These are phyloP conservation scores for Oophaga pumilio DNA, from an alignment of 2,113 vertebrate genomes.

Conservation along the genomic window DNA sequence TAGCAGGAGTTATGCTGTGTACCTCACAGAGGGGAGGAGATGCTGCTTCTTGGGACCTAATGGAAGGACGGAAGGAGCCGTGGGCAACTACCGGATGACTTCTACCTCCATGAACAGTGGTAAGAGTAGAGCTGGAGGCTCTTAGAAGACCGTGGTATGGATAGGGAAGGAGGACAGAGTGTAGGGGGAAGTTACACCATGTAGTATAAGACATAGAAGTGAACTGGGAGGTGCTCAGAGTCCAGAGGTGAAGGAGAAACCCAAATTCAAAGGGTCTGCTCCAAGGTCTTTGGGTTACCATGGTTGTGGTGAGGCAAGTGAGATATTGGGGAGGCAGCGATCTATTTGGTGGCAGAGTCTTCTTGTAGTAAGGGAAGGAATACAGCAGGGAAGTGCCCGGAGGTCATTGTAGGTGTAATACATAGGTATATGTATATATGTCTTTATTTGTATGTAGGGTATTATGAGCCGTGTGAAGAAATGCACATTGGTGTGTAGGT, in stretches of 20 bases:
- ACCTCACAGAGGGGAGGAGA: background rate
- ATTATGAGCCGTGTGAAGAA: background rate
- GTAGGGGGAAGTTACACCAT: background rate
- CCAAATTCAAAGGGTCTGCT: background rate
- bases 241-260: background rate
- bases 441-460: too few relatives aligned
- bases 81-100: constrained; percentile 11
- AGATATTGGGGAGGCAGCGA: background rate
- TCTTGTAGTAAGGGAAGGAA: background rate
- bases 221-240: background rate
- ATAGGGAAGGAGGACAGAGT: background rate
- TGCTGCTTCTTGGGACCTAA: background rate
- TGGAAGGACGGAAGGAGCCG: constrained; percentile 25
- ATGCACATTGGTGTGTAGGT: background rate
- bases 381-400: background rate
- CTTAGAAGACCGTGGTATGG: background rate
- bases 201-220: background rate
- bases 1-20: background rate
- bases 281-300: background rate
- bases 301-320: background rate
- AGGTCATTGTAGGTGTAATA: background rate
- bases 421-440: background rate
- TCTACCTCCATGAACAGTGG: background rate
- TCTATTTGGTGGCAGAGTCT: background rate
- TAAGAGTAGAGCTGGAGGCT: background rate